Percentiles rank a stretch among this genome's conserved stretches.
Conservation (phyloP, 2,888 invertebrate genomes). For the Disparrhopalites patrizii region DNA sequence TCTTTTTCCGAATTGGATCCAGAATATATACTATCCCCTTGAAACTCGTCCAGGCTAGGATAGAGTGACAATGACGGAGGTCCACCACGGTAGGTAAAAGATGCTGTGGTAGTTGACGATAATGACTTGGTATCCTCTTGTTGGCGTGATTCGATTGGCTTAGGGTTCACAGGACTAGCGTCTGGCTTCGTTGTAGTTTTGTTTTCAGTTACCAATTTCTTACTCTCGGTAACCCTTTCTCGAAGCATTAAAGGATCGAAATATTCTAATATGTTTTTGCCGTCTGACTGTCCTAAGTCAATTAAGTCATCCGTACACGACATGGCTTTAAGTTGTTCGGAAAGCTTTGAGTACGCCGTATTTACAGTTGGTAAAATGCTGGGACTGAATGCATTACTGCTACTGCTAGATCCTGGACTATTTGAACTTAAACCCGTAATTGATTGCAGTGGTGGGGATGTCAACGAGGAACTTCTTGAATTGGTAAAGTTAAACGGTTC, state of each 20-base stretch:
- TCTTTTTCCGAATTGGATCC: slow-evolving; percentile 35
- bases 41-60: slow-evolving; percentile 36
- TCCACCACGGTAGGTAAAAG: slow-evolving; percentile 17
- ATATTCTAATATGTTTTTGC: slow-evolving; percentile 73
- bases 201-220: neutral
- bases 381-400: neutral
- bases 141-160: neutral
- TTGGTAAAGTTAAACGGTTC: neutral
- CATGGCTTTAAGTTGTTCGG: slow-evolving; percentile 31
- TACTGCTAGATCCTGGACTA: neutral
- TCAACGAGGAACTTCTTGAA: neutral
- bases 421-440: neutral
- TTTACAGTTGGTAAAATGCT: neutral
- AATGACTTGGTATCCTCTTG: neutral
- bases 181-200: neutral
- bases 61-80: slow-evolving; percentile 32
- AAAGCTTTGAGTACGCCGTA: slow-evolving; percentile 14
- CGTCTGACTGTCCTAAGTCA: slow-evolving; percentile 54
- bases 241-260: slow-evolving; percentile 75
- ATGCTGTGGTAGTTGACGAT: slow-evolving; percentile 2
- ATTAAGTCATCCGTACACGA: slow-evolving; percentile 39
- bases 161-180: neutral
- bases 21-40: slow-evolving; percentile 13
- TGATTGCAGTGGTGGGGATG: neutral
- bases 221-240: slow-evolving; percentile 47